Percentiles rank a stretch among this genome's conserved stretches.
Conservation (phyloP, 2,888 invertebrate species). For the Melangyna quadrimaculata region DNA sequence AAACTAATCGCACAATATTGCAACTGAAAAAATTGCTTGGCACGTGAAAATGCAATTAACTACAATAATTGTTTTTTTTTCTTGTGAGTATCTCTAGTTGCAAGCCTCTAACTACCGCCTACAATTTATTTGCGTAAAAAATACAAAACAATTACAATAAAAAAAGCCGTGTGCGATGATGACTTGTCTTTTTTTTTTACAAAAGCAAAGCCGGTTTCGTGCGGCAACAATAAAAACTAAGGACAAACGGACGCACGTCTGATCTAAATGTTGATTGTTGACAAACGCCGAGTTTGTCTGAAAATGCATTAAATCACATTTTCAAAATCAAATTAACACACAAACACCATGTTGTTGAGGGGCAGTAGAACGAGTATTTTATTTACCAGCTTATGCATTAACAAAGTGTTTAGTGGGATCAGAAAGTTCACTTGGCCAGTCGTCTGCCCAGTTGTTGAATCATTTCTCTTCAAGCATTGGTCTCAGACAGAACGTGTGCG, state of each 20-base stretch:
- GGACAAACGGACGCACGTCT: not conserved
- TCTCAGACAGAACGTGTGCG: conserved; percentile 56
- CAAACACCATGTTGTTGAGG: not conserved
- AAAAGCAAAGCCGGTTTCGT: conserved; percentile 37
- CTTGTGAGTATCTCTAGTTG: not conserved
- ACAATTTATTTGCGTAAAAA: conserved; percentile 15
- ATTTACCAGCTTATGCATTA: conserved; percentile 1
- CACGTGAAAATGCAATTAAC: conserved; percentile 45
- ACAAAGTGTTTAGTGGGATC: conserved; percentile 16
- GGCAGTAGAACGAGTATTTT: not conserved
- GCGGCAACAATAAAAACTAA: not conserved
- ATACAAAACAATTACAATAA: not conserved
- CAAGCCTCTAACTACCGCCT: conserved; percentile 35
- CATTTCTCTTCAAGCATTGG: conserved; percentile 64
- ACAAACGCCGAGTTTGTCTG: conserved; percentile 40
- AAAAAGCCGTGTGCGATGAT: not conserved
- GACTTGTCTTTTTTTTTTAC: not conserved
- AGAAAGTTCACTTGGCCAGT: conserved; percentile 53
- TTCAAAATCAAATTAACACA: conserved; percentile 20
- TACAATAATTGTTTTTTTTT: not conserved
- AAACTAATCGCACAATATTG: not conserved
- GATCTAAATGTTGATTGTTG: conserved; percentile 18
- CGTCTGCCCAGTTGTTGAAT: conserved; percentile 38
- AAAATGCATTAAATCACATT: conserved; percentile 43
- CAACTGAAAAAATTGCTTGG: not conserved